Percentiles rank a stretch among this genome's conserved stretches.
Evolutionary conservation across 2,113 vertebrate species (phyloP).

Genomic region (Ailuropoda melanoleuca): DNA sequence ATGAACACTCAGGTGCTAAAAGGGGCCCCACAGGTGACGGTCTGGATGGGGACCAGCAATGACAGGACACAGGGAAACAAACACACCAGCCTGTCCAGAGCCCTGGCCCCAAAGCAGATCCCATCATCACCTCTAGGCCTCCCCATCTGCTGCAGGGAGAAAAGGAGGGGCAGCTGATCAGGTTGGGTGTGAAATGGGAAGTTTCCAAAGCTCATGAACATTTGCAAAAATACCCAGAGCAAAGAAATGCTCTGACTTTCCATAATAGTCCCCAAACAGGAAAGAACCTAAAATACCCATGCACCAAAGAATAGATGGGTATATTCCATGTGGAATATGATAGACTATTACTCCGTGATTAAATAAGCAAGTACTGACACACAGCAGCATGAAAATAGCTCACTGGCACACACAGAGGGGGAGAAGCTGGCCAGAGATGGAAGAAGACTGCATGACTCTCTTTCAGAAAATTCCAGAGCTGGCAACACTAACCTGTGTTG

Average conservation of each 20-base stretch:
- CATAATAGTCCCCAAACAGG: neutral
- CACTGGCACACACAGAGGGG: neutral
- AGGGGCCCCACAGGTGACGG: neutral
- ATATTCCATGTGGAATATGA: neutral
- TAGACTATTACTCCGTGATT: neutral
- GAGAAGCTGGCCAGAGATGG: neutral
- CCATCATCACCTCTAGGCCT: too few relatives aligned
- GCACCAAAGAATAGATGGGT: neutral
- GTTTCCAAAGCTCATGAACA: neutral
- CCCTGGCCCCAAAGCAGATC: neutral
- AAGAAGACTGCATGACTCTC: neutral
- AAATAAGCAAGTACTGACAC: neutral
- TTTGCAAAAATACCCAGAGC: neutral
- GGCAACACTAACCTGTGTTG: too few relatives aligned
- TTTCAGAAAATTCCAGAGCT: neutral
- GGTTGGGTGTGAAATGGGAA: neutral
- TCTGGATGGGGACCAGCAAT: neutral
- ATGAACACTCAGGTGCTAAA: neutral
- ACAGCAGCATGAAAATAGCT: neutral
- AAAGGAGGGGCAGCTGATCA: too few relatives aligned
- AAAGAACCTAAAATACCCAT: neutral
- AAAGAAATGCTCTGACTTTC: neutral
- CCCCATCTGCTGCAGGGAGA: neutral
- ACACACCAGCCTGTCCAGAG: neutral
- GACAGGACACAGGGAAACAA: neutral